phyloP scores from a whole-genome alignment of 1,140 invertebrate genomes.

The Eubasilissa regina region DNA sequence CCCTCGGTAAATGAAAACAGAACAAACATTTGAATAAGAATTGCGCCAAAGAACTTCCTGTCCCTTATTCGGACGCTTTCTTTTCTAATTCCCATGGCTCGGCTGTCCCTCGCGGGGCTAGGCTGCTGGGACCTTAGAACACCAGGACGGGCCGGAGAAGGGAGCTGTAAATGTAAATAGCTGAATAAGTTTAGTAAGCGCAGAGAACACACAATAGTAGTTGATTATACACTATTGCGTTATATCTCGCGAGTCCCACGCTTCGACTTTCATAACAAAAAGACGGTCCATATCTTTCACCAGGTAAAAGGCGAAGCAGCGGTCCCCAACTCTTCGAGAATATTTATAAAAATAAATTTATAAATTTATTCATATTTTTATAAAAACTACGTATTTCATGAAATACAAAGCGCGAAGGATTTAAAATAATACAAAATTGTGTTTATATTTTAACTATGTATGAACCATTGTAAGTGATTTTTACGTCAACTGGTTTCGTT shows the following conservation, averaged over 20 bases:
- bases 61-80: constrained; percentile 17
- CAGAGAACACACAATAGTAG: constrained; percentile 14
- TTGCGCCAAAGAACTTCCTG: constrained; percentile 14
- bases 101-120: not conserved
- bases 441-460: too few relatives aligned
- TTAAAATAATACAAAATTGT: too few relatives aligned
- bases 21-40: not conserved
- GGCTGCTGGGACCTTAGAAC: too few relatives aligned
- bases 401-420: too few relatives aligned
- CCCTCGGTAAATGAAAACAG: not conserved
- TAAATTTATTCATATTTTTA: too few relatives aligned
- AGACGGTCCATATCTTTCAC: constrained; percentile 52
- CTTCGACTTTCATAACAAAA: constrained; percentile 56
- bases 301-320: constrained; percentile 51
- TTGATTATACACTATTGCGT: constrained; percentile 41
- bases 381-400: too few relatives aligned
- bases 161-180: not conserved
- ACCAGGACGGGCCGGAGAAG: too few relatives aligned
- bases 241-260: constrained; percentile 43
- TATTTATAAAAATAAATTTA: too few relatives aligned
- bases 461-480: too few relatives aligned
- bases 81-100: not conserved
- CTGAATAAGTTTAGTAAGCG: not conserved
- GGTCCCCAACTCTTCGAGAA: not conserved
- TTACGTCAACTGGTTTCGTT: too few relatives aligned